Evolutionary conservation across 1,140 invertebrate species (phyloP).

Genomic region (Eulimnadia texana): DNA sequence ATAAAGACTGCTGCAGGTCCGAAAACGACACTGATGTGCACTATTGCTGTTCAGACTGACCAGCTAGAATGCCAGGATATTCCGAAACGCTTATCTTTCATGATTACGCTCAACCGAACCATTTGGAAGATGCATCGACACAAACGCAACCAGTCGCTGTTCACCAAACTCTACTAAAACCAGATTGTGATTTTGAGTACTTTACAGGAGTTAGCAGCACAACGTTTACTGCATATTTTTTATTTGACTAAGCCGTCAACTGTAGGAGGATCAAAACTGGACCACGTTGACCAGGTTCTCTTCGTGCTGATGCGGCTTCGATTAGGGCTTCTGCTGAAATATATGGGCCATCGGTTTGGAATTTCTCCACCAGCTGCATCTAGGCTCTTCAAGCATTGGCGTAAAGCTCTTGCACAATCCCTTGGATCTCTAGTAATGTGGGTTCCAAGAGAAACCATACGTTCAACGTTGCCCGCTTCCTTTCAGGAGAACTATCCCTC

Average conservation of each 20-base stretch:
- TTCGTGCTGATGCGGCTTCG: neutral
- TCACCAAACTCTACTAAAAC: too few species aligned
- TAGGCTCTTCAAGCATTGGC: neutral
- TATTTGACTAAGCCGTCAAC: neutral
- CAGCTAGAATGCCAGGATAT: too few species aligned
- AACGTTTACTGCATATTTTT: neutral
- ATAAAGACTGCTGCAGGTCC: too few species aligned
- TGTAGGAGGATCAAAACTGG: neutral
- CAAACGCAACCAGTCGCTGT: too few species aligned
- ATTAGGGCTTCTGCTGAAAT: neutral
- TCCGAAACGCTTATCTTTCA: too few species aligned
- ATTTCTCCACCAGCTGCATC: neutral
- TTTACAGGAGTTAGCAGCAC: neutral
- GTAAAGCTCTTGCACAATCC: neutral
- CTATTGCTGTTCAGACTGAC: too few species aligned
- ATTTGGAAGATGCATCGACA: too few species aligned
- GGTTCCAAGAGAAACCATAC: neutral
- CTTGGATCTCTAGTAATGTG: neutral
- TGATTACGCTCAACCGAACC: too few species aligned
- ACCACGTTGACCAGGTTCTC: neutral
- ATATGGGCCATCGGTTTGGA: neutral
- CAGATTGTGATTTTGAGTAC: neutral
- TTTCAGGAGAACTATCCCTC: neutral
- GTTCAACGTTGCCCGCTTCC: neutral
- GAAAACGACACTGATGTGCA: too few species aligned